Conservation (phyloP, 1,140 invertebrate species). For the Drosophila oshimai region DNA sequence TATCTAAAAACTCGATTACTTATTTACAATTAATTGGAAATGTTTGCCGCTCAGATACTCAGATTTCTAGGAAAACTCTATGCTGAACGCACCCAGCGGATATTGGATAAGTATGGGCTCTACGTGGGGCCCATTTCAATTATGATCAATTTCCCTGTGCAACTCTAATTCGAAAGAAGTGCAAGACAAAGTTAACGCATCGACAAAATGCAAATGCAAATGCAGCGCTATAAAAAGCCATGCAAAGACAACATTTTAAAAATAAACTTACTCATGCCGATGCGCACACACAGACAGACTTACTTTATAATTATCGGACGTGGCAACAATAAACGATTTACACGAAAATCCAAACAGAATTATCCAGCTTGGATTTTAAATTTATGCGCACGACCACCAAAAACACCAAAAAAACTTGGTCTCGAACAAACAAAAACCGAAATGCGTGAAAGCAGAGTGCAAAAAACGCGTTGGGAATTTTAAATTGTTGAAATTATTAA, state of each 20-base stretch:
- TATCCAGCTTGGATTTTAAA: constrained; percentile 21
- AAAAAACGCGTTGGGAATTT: constrained; percentile 79
- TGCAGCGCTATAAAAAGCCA: constrained; percentile 52
- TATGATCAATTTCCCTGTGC: constrained; percentile 15
- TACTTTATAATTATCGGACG: constrained; percentile 58
- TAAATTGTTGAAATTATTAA: constrained; percentile 76
- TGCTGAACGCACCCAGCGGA: constrained; percentile 1
- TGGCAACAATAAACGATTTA: constrained; percentile 30
- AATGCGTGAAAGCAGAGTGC: constrained; percentile 34
- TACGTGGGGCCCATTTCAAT: constrained; percentile 53
- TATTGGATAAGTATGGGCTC: constrained; percentile 15
- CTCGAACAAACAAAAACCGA: constrained; percentile 21
- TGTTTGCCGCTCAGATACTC: neutral
- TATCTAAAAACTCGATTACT: constrained; percentile 1
- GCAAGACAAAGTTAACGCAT: constrained; percentile 32
- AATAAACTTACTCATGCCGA: constrained; percentile 42
- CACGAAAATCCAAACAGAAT: constrained; percentile 14
- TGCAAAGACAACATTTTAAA: constrained; percentile 58
- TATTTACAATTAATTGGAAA: constrained; percentile 2
- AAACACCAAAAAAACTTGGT: constrained; percentile 16
- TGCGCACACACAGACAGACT: constrained; percentile 1
- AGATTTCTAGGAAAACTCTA: constrained; percentile 5
- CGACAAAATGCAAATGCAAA: constrained; percentile 43
- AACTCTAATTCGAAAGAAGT: constrained; percentile 35
- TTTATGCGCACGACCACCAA: constrained; percentile 43